phyloP scores from a whole-genome alignment of 1,140 invertebrate species.

The Zaprionus capensis region DNA sequence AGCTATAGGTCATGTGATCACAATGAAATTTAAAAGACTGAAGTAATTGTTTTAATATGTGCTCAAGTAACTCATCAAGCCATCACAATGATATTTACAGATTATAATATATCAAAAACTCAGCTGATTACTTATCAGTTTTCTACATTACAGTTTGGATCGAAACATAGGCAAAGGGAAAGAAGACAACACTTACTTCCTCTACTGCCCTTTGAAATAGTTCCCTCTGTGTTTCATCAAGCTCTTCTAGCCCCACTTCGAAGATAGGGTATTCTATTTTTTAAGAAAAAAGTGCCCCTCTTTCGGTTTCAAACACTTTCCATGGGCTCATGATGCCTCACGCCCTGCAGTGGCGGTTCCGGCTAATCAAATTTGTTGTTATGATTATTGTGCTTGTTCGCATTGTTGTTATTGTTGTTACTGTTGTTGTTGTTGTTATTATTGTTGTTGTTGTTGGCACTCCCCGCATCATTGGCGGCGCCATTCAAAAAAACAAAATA shows the following conservation, averaged over 20 bases:
- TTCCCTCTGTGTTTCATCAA: not conserved
- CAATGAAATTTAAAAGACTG: too few species aligned
- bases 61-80: not conserved
- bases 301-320: constrained; percentile 50
- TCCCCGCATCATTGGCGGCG: constrained; percentile 28
- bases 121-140: too few species aligned
- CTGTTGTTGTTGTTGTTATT: constrained; percentile 21
- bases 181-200: too few species aligned
- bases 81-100: too few species aligned
- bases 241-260: not conserved
- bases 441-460: constrained; percentile 23
- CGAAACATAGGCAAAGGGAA: too few species aligned
- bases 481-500: constrained; percentile 9
- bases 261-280: constrained; percentile 11
- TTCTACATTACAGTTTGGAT: too few species aligned
- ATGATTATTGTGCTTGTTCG: constrained; percentile 17
- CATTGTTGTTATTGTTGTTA: constrained; percentile 17
- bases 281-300: constrained; percentile 10
- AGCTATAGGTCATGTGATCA: not conserved
- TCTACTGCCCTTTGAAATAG: too few species aligned
- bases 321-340: constrained; percentile 10
- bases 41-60: not conserved
- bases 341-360: constrained; percentile 18
- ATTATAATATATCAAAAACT: too few species aligned
- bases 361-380: constrained; percentile 50